These are phyloP conservation scores for Clitarchus hookeri DNA, from an alignment of 2,888 invertebrate species.

Conservation along the genomic window DNA sequence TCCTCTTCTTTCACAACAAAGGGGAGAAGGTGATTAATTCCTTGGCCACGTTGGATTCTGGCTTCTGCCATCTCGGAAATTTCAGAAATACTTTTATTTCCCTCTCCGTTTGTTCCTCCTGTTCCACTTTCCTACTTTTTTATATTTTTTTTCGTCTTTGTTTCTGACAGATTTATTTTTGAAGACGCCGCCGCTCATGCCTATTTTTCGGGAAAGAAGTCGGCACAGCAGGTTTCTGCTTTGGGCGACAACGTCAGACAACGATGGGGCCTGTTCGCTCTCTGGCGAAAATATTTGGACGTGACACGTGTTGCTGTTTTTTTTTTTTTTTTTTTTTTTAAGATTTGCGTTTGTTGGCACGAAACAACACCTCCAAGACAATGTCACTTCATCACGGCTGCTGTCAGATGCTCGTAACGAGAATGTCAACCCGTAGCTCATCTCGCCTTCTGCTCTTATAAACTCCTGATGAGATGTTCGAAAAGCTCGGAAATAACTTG, in stretches of 20 bases:
- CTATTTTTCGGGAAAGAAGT: background rate
- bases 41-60: background rate
- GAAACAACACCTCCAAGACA: background rate
- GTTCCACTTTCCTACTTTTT: background rate
- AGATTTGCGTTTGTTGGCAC: background rate
- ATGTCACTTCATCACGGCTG: background rate
- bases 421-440: background rate
- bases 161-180: background rate
- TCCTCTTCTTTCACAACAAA: background rate
- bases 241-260: background rate
- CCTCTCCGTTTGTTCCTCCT: background rate
- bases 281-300: constrained; percentile 1
- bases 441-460: background rate
- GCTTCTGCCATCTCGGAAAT: background rate
- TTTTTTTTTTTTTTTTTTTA: background rate
- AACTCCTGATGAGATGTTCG: background rate
- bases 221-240: background rate
- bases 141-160: background rate
- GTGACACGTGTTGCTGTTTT: background rate
- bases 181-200: background rate
- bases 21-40: background rate
- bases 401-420: background rate
- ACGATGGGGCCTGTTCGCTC: background rate
- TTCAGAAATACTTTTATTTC: constrained; percentile 14
- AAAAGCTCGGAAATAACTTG: background rate